Base-by-base conservation (phyloP, 2,113 vertebrate species). In the Macroglossus sobrinus region DNA sequence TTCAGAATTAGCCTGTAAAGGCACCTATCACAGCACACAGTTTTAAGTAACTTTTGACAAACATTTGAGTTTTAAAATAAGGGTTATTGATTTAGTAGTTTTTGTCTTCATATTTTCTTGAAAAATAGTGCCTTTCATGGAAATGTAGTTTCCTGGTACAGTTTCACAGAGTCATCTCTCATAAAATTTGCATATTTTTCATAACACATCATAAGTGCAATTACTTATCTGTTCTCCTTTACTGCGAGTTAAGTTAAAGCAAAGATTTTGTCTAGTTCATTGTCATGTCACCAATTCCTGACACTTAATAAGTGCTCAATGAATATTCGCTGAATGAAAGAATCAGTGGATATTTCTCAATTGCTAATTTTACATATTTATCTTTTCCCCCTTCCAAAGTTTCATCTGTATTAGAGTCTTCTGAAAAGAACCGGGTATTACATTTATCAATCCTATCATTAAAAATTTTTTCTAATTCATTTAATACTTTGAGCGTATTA, bases 171-270 rank as follows among this genome's bases (percentile, higher is more conserved):
- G 64, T 30, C 33, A 24, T 72, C 0, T 22, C 33, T 93, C 22
- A n/a, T 93, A 89, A 89, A 72, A 89, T 97, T 50, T 87, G 63
- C 33, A 6, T 81, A 22, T 76, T 81, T 69, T 57, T 89, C 78
- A 24, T 76, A 81, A 66, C 45, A 85, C 5, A 45, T 28, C 43
- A 33, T 75, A 68, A 66, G 10, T 45, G 28, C 7, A 74, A 16
- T 74, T 47, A 55, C 38, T 94, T 53, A n/a, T 69, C 14, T 91
- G 64, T 93, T 43, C 57, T 88, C 45, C 26, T 93, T 94, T 66
- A 72, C 1, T 10, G n/a, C 13, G 63, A 87, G 16, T 59, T 55
- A 63, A 72, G 35, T 64, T 68, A 61, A 90, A 95, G 57, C 64
- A 75, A 55, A 93, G 19, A 68, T 87, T 79, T 88, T 71, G 4